A percentile compares a stretch with the other conserved stretches of the same genome.
Evolutionary conservation across 2,797 vertebrate species (phyloP).

Genomic region (Phrynocephalus vlangalii): DNA sequence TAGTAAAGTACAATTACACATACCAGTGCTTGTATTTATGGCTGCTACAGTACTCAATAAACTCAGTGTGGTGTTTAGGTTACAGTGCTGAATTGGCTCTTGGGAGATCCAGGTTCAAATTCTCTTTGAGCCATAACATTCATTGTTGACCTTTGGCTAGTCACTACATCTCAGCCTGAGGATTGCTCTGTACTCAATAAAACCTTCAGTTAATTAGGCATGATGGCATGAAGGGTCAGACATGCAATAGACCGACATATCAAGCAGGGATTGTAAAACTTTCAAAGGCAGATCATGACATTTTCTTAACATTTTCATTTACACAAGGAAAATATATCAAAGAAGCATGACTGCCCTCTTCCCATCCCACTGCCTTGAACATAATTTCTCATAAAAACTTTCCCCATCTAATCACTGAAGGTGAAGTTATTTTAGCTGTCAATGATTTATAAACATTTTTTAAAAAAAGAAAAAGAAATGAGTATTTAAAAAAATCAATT

Average conservation of each 20-base stretch:
- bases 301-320: constrained; percentile 2
- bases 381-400: constrained; percentile 4
- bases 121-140: too few species aligned
- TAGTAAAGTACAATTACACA: neutral
- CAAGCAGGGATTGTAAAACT: neutral
- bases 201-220: neutral
- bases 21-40: too few species aligned
- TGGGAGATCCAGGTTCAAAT: too few species aligned
- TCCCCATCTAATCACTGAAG: constrained; percentile 32
- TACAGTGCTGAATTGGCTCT: too few species aligned
- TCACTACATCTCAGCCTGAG: too few species aligned
- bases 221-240: neutral
- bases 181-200: too few species aligned
- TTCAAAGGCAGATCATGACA: neutral
- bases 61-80: too few species aligned
- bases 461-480: constrained; percentile 12
- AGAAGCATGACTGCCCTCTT: neutral
- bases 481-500: constrained; percentile 36
- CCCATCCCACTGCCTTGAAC: neutral
- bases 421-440: constrained; percentile 22
- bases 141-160: too few species aligned
- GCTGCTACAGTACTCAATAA: too few species aligned
- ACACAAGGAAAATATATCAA: neutral
- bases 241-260: neutral
- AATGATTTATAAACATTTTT: constrained; percentile 7